phyloP scores from a whole-genome alignment of 2,888 invertebrate genomes.

The Diadegma fenestrale region DNA sequence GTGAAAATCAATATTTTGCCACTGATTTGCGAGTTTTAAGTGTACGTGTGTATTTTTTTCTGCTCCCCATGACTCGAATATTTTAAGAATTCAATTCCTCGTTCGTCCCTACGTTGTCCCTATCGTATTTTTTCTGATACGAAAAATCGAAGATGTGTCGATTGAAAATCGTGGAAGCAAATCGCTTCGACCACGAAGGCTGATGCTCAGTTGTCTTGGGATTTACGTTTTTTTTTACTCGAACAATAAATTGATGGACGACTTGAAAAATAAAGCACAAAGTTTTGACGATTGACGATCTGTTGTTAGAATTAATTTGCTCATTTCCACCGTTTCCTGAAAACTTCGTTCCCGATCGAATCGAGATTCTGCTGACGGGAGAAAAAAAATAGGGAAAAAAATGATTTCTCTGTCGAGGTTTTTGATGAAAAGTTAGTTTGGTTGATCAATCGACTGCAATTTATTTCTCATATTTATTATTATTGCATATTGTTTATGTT shows the following conservation, averaged over 20 bases:
- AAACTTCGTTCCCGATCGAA: background rate
- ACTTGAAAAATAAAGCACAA: slow-evolving; percentile 1
- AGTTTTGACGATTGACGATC: background rate
- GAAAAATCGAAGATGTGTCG: background rate
- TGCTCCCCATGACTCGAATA: slow-evolving; percentile 12
- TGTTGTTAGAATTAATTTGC: background rate
- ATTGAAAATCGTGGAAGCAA: too few species aligned
- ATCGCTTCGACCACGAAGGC: background rate
- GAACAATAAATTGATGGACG: background rate
- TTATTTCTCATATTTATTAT: slow-evolving; percentile 84
- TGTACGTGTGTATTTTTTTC: background rate
- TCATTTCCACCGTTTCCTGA: background rate
- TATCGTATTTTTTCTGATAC: background rate
- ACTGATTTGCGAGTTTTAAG: background rate
- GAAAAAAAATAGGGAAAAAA: background rate
- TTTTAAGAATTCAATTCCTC: background rate
- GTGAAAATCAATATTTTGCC: background rate
- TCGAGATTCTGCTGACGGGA: too few species aligned
- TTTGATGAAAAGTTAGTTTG: slow-evolving; percentile 5
- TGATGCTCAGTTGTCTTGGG: background rate
- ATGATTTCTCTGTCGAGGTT: background rate
- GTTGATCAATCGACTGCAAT: slow-evolving; percentile 70
- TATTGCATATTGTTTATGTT: slow-evolving; percentile 85
- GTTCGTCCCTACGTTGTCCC: background rate
- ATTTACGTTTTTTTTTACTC: slow-evolving; percentile 1